Conservation (phyloP, 2,113 vertebrate genomes). For the Ochotona princeps region DNA sequence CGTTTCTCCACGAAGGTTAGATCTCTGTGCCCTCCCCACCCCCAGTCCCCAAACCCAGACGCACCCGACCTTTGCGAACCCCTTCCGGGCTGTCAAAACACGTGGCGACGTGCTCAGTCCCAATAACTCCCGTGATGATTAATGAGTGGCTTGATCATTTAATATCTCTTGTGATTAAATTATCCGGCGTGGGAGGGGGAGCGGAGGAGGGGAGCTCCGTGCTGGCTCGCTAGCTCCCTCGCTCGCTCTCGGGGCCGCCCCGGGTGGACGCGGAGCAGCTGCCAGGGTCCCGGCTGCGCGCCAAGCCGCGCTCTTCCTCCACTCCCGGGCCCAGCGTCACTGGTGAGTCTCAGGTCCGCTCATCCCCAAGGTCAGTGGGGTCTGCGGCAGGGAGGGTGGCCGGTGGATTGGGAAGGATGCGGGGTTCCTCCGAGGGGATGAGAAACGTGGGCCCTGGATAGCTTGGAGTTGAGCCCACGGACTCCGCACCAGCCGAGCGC, state of each 20-base stretch:
- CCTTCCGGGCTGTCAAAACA: slow-evolving; percentile 30
- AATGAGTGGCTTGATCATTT: slow-evolving; percentile 76
- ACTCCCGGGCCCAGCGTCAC: neutral
- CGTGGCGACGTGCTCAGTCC: slow-evolving; percentile 8
- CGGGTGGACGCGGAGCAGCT: neutral
- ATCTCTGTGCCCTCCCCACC: neutral
- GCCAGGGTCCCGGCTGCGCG: neutral
- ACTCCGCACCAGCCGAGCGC: neutral
- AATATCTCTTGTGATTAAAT: slow-evolving; percentile 77
- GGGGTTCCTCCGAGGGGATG: neutral
- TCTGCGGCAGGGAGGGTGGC: neutral
- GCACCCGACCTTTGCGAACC: neutral
- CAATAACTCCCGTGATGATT: slow-evolving; percentile 68
- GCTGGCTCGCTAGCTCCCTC: neutral
- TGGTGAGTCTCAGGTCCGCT: neutral
- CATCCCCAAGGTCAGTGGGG: slow-evolving; percentile 73
- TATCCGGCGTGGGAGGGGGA: slow-evolving; percentile 72
- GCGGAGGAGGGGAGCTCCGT: slow-evolving; percentile 73
- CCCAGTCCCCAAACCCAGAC: neutral
- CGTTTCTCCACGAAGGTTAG: slow-evolving; percentile 11
- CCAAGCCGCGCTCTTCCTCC: neutral
- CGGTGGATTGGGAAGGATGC: too few species aligned
- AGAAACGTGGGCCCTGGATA: neutral
- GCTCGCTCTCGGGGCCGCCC: neutral
- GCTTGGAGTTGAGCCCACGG: neutral